These are phyloP conservation scores for Melanotaenia duboulayi DNA, from an alignment of 2,113 vertebrate species.

Conservation along the genomic window DNA sequence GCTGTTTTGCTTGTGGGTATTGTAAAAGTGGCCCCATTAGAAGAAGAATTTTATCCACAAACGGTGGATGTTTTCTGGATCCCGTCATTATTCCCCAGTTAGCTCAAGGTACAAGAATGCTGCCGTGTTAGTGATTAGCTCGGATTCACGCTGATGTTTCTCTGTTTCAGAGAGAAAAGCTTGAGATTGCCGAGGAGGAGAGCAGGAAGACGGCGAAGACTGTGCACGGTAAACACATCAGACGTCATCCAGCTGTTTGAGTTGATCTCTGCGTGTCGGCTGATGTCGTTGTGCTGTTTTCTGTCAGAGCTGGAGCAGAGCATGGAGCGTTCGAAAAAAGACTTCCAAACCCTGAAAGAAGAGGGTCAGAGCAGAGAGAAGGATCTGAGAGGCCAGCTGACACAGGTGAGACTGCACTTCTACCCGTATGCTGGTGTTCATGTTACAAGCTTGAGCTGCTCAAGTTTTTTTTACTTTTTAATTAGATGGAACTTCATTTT, in stretches of 20 bases:
- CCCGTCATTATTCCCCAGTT: slow-evolving; percentile 35
- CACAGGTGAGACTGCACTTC: slow-evolving; percentile 39
- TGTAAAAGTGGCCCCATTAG: slow-evolving; percentile 46
- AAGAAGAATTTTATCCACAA: slow-evolving; percentile 33
- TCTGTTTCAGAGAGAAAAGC: slow-evolving; percentile 86
- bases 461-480: not conserved
- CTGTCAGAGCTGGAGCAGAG: slow-evolving; percentile 66
- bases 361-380: slow-evolving; percentile 54
- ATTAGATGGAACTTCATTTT: not conserved
- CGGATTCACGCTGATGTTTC: slow-evolving; percentile 36
- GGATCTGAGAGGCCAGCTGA: slow-evolving; percentile 50
- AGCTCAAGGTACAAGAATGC: slow-evolving; percentile 65
- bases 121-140: slow-evolving; percentile 34
- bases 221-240: slow-evolving; percentile 85
- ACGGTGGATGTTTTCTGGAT: slow-evolving; percentile 36
- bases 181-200: slow-evolving; percentile 83
- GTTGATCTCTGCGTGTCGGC: not conserved
- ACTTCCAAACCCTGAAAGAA: slow-evolving; percentile 53
- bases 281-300: not conserved
- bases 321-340: slow-evolving; percentile 49
- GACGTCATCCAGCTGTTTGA: not conserved
- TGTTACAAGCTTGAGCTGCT: not conserved
- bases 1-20: slow-evolving; percentile 37
- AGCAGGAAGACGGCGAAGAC: slow-evolving; percentile 73
- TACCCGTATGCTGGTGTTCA: too few relatives aligned